Percentiles rank a stretch among this genome's conserved stretches.
Conservation (phyloP, 1,140 invertebrate species). For the Brachionus sp. region DNA sequence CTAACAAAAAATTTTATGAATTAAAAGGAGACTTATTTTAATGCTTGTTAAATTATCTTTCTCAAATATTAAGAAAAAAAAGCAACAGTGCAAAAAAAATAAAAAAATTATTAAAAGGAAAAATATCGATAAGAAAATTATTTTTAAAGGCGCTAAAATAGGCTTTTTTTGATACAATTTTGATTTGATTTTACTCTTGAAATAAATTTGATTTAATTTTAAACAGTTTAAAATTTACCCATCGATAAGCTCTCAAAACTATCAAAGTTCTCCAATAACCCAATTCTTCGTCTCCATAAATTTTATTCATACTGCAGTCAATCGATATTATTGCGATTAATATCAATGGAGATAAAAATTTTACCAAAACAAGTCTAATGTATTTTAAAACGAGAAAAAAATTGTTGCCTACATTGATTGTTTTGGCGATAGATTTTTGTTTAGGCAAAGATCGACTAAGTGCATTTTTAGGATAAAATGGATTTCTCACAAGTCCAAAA, state of each 20-base stretch:
- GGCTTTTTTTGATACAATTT: not conserved
- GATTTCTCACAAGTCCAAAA: constrained; percentile 55
- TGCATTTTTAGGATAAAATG: constrained; percentile 50
- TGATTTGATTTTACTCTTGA: not conserved
- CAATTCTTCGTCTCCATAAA: constrained; percentile 38
- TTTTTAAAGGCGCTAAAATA: too few species aligned
- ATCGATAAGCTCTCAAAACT: constrained; percentile 53
- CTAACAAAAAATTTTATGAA: too few species aligned
- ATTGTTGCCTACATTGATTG: constrained; percentile 26
- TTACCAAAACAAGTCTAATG: not conserved
- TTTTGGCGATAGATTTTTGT: not conserved
- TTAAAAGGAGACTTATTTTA: too few species aligned
- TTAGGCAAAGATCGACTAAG: constrained; percentile 46
- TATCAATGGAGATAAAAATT: constrained; percentile 49
- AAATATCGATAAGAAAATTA: too few species aligned
- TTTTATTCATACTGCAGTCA: constrained; percentile 46
- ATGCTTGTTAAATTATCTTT: too few species aligned
- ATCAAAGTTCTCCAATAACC: constrained; percentile 53
- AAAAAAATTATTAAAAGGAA: too few species aligned
- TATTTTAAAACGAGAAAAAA: constrained; percentile 18
- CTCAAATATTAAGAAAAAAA: too few species aligned
- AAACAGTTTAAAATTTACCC: constrained; percentile 50
- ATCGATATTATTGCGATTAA: constrained; percentile 42
- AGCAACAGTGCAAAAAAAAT: too few species aligned
- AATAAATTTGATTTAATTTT: not conserved